A percentile compares a stretch with the other conserved stretches of the same genome.
Evolutionary conservation across 1,140 invertebrate genomes (phyloP).

Genomic region (Heterodera schachtii): DNA sequence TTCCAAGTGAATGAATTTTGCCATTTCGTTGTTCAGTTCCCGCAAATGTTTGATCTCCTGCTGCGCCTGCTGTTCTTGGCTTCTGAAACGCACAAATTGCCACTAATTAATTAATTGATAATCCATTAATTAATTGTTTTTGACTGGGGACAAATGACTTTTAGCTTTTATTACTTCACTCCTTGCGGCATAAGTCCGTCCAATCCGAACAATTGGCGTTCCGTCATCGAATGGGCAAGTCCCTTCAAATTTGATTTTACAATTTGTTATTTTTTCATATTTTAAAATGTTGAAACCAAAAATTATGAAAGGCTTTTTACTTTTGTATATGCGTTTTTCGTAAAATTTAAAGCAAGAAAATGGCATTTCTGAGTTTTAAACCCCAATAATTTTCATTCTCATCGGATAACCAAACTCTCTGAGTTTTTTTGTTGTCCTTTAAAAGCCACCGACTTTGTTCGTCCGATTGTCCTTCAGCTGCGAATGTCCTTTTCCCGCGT

Average conservation of each 20-base stretch:
- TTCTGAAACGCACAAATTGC: slow-evolving; percentile 72
- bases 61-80: slow-evolving; percentile 84
- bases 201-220: slow-evolving; percentile 85
- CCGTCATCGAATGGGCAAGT: slow-evolving; percentile 84
- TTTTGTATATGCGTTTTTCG: not conserved
- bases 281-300: not conserved
- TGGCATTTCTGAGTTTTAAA: not conserved
- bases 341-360: no score
- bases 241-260: slow-evolving; percentile 72
- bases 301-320: not conserved
- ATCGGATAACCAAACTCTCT: no score
- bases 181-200: slow-evolving; percentile 75
- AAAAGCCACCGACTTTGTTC: slow-evolving; percentile 2
- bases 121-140: not conserved
- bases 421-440: no score
- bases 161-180: not conserved
- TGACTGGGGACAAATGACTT: not conserved
- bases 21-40: slow-evolving; percentile 81
- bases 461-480: slow-evolving; percentile 15
- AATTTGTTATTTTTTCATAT: not conserved
- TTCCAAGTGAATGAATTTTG: slow-evolving; percentile 80
- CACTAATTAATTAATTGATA: slow-evolving; percentile 76
- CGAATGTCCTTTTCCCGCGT: not conserved
- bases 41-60: slow-evolving; percentile 79
- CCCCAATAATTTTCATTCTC: no score